These are phyloP conservation scores for Pachyuromys duprasi DNA, from an alignment of 2,797 vertebrate genomes.

Conservation along the genomic window DNA sequence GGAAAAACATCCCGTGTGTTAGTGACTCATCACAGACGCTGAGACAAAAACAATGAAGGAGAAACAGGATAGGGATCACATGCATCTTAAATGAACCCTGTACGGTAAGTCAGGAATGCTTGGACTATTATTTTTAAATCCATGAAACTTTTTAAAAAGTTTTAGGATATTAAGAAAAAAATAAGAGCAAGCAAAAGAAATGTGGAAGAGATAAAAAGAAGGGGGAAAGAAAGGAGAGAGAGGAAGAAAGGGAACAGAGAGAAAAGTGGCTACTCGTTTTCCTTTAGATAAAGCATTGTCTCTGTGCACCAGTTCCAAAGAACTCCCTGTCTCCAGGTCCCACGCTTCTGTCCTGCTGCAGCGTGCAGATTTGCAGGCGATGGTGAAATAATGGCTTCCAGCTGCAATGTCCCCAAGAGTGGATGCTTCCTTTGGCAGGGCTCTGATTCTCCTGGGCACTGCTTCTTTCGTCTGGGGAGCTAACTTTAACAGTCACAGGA, in stretches of 20 bases:
- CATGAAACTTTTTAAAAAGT: background rate
- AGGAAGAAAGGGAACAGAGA: background rate
- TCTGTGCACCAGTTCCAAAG: background rate
- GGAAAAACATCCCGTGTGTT: conserved; percentile 54
- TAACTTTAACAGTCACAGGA: background rate
- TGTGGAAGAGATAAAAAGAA: too few species aligned
- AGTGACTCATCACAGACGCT: conserved; percentile 36
- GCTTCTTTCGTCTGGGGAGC: background rate
- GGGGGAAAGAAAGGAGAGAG: rapidly evolving
- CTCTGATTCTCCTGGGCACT: background rate
- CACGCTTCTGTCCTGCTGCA: background rate
- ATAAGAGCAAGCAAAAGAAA: background rate
- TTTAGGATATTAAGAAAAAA: background rate
- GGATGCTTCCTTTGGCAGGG: background rate
- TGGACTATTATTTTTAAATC: background rate
- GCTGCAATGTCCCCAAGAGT: background rate
- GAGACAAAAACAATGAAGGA: conserved; percentile 7
- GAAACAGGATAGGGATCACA: background rate
- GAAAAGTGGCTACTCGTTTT: background rate
- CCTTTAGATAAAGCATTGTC: background rate
- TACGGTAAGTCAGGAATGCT: background rate
- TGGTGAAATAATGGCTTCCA: background rate
- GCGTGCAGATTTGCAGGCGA: background rate
- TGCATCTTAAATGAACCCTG: background rate
- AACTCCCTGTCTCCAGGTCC: background rate